phyloP scores from a whole-genome alignment of 2,888 invertebrate genomes.

The Lycocerus yunnanus region DNA sequence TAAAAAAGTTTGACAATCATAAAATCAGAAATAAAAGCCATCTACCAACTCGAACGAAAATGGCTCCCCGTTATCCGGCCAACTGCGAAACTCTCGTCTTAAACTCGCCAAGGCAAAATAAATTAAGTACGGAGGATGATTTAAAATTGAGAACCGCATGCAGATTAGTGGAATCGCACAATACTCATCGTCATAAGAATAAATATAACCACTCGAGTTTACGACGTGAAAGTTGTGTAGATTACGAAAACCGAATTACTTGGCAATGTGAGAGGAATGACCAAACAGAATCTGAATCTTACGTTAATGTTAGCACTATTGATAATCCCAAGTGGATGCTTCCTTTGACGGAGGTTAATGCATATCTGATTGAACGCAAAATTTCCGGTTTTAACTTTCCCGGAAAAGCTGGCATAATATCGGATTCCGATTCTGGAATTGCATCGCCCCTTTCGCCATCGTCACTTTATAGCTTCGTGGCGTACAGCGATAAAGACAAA shows the following conservation, averaged over 20 bases:
- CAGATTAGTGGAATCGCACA: background rate
- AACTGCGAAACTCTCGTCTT: background rate
- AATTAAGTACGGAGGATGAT: background rate
- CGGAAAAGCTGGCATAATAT: conserved; percentile 48
- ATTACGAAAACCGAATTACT: background rate
- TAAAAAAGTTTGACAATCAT: background rate
- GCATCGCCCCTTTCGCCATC: conserved; percentile 54
- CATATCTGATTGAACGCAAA: conserved; percentile 33
- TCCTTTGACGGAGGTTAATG: conserved; percentile 28
- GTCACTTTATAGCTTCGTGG: conserved; percentile 48
- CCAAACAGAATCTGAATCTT: background rate
- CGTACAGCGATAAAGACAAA: conserved; percentile 39
- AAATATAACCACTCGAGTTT: background rate
- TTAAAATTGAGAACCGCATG: background rate
- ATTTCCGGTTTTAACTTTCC: conserved; percentile 24
- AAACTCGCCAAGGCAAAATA: background rate
- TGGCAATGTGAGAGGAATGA: background rate
- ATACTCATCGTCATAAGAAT: background rate
- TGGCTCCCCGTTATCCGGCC: background rate
- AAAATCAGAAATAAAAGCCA: background rate
- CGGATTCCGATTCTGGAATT: conserved; percentile 55
- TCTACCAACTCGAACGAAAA: background rate
- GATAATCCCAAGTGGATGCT: conserved; percentile 23
- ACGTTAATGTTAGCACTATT: background rate
- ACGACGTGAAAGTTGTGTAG: background rate